Evolutionary conservation across 1,140 invertebrate species (phyloP).

Genomic region (Pogonus chalceus): DNA sequence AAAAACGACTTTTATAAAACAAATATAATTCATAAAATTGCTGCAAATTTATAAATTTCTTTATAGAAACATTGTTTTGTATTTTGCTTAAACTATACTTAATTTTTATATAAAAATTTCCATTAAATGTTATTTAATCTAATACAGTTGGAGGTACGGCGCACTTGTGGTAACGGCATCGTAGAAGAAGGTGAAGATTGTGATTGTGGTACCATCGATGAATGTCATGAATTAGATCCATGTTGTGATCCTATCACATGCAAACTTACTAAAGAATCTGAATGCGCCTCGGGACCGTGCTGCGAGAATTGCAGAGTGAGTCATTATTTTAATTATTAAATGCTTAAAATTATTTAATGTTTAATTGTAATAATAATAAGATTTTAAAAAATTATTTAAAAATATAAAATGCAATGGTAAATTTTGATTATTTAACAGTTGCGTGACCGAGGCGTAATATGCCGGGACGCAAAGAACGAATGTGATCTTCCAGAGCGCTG

Average conservation of each 20-base stretch:
- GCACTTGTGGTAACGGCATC: constrained; percentile 82
- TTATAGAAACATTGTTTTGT: too few relatives aligned
- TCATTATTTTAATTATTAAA: background rate
- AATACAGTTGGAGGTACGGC: constrained; percentile 47
- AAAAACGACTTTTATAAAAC: too few relatives aligned
- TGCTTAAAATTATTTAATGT: background rate
- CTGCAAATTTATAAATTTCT: too few relatives aligned
- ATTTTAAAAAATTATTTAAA: background rate
- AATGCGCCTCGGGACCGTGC: constrained; percentile 86
- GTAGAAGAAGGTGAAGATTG: constrained; percentile 95
- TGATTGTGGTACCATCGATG: constrained; percentile 77
- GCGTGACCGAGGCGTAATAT: constrained; percentile 61
- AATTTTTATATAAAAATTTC: too few relatives aligned
- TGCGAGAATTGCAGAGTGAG: constrained; percentile 83
- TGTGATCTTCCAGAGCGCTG: constrained; percentile 92
- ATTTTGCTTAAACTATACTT: too few relatives aligned
- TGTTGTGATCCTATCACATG: constrained; percentile 95
- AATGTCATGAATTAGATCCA: constrained; percentile 75
- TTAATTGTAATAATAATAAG: too few relatives aligned
- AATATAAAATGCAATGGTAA: constrained; percentile 4
- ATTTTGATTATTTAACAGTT: constrained; percentile 41
- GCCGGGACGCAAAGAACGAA: constrained; percentile 75
- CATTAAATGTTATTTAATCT: too few relatives aligned
- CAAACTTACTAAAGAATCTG: constrained; percentile 78
- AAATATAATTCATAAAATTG: too few relatives aligned